These are phyloP conservation scores for Limenitis camilla DNA, from an alignment of 2,888 invertebrate genomes.

Conservation along the genomic window DNA sequence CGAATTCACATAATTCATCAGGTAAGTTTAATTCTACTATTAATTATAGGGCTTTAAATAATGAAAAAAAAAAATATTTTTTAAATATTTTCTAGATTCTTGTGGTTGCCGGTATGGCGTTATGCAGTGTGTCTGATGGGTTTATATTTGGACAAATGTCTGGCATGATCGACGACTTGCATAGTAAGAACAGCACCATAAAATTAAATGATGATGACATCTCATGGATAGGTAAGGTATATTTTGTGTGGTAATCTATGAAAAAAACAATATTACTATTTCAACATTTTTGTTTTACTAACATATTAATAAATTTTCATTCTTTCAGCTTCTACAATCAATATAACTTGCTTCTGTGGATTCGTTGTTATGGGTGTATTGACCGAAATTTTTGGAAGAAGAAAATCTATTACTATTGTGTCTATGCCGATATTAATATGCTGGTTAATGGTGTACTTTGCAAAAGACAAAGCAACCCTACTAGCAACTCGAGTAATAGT, in stretches of 20 bases:
- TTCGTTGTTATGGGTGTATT: slow-evolving; percentile 11
- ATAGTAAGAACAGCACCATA: background rate
- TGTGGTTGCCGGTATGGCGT: slow-evolving; percentile 15
- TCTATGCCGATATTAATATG: slow-evolving; percentile 12
- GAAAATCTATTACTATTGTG: slow-evolving; percentile 12
- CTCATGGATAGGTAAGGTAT: slow-evolving; percentile 23
- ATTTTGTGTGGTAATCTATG: no score
- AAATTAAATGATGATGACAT: slow-evolving; percentile 18
- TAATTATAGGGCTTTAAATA: no score
- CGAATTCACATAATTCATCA: no score
- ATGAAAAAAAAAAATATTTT: no score
- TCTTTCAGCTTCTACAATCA: slow-evolving; percentile 22
- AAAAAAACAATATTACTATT: no score
- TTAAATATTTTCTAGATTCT: slow-evolving; percentile 12
- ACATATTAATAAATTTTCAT: no score
- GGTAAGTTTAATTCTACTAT: no score
- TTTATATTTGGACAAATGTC: slow-evolving; percentile 27
- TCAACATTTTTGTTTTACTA: no score
- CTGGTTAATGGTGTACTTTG: slow-evolving; percentile 23
- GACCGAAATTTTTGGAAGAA: slow-evolving; percentile 16
- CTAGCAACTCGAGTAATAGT: slow-evolving; percentile 17
- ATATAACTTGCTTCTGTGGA: background rate
- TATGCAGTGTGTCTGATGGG: slow-evolving; percentile 24
- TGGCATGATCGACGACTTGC: slow-evolving; percentile 23
- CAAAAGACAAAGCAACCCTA: slow-evolving; percentile 11